Evolutionary conservation across 2,113 vertebrate genomes (phyloP).

Genomic region (Sinosuthora webbiana): DNA sequence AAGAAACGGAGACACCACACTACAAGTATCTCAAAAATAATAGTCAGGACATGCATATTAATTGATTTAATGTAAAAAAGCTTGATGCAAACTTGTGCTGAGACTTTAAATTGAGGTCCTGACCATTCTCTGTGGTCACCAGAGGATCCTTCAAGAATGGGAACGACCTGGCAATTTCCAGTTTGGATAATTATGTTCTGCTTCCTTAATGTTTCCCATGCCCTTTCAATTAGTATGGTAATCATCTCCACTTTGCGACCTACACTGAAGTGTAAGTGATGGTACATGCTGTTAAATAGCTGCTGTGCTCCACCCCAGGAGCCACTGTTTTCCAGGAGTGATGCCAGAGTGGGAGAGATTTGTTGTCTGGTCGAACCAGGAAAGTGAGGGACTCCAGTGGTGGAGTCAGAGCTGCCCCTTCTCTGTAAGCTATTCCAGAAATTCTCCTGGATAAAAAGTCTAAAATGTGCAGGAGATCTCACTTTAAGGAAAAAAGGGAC

Average conservation of each 20-base stretch:
- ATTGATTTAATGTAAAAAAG: conserved; percentile 55
- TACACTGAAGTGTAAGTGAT: background rate
- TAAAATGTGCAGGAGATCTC: background rate
- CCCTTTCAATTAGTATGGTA: conserved; percentile 67
- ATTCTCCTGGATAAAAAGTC: background rate
- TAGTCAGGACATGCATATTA: conserved; percentile 37
- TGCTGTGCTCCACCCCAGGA: background rate
- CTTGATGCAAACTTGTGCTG: conserved; percentile 45
- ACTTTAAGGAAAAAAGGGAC: background rate
- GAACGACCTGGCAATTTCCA: conserved; percentile 51
- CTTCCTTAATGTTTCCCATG: conserved; percentile 49
- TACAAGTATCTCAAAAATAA: conserved; percentile 34
- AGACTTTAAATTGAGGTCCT: conserved; percentile 58
- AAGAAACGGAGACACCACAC: background rate
- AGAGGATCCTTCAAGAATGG: conserved; percentile 49
- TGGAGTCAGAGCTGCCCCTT: background rate
- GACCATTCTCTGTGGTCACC: conserved; percentile 49
- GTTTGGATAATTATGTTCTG: conserved; percentile 62
- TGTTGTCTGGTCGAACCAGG: background rate
- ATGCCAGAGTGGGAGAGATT: background rate
- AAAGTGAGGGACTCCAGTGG: background rate
- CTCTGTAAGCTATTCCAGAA: background rate
- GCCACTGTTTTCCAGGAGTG: background rate
- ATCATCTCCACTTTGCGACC: conserved; percentile 38
- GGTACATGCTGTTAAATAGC: background rate